A percentile compares a stretch with the other conserved stretches of the same genome.
These are phyloP conservation scores for Acarapis woodi DNA, from an alignment of 1,140 invertebrate species.

Conservation along the genomic window DNA sequence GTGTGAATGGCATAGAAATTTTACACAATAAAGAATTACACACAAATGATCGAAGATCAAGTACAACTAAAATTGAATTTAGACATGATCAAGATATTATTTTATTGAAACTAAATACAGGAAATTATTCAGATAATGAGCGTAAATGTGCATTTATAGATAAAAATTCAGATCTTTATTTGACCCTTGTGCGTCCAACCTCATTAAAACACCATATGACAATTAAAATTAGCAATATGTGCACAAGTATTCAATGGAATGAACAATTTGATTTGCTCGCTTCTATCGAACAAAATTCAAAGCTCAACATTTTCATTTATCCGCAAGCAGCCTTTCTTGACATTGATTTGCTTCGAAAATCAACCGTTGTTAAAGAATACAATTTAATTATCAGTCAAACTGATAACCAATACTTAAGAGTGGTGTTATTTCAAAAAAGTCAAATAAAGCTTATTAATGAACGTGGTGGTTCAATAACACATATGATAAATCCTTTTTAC, in stretches of 20 bases:
- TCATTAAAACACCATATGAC: slow-evolving; percentile 24
- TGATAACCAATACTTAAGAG: slow-evolving; percentile 35
- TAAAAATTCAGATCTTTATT: slow-evolving; percentile 42
- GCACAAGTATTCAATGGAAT: slow-evolving; percentile 50
- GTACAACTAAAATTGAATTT: slow-evolving; percentile 33
- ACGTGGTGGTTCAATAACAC: slow-evolving; percentile 32
- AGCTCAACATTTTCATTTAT: slow-evolving; percentile 54
- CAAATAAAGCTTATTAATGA: slow-evolving; percentile 37
- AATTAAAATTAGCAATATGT: slow-evolving; percentile 43
- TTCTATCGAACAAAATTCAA: slow-evolving; percentile 39
- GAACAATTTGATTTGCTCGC: slow-evolving; percentile 49
- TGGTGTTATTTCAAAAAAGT: slow-evolving; percentile 45
- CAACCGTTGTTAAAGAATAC: slow-evolving; percentile 29
- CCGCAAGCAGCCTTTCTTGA: slow-evolving; percentile 43
- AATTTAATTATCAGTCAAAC: slow-evolving; percentile 24
- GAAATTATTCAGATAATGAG: slow-evolving; percentile 32
- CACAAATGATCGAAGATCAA: too few relatives aligned
- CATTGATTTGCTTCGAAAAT: slow-evolving; percentile 32
- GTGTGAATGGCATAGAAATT: slow-evolving; percentile 28
- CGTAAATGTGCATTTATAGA: slow-evolving; percentile 47
- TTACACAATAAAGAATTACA: too few relatives aligned
- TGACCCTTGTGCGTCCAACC: slow-evolving; percentile 33
- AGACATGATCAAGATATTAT: slow-evolving; percentile 28
- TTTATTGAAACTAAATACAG: slow-evolving; percentile 44
- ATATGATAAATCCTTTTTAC: slow-evolving; percentile 32